A percentile compares a stretch with the other conserved stretches of the same genome.
Conservation (phyloP, 2,888 invertebrate genomes). For the Anoplius nigerrimus region DNA sequence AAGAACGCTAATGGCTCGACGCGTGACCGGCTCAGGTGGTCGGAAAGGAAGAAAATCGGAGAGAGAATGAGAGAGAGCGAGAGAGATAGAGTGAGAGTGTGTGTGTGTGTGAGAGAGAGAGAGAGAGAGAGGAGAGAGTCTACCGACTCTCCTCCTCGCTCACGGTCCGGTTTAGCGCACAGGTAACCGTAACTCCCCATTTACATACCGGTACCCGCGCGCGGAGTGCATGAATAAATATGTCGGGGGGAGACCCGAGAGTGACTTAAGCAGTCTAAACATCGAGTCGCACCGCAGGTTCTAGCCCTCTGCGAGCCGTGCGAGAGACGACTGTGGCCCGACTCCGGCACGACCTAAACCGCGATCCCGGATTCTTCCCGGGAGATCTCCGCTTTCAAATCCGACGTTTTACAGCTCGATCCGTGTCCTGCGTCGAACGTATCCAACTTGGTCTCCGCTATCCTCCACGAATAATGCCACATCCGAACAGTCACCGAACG, state of each 20-base stretch:
- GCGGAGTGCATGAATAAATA: conserved; percentile 58
- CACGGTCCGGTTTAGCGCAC: conserved; percentile 3
- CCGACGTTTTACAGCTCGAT: too few species aligned
- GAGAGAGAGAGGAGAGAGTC: too few species aligned
- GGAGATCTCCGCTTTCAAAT: too few species aligned
- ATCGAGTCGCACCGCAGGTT: conserved; percentile 39
- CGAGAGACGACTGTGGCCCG: conserved; percentile 1
- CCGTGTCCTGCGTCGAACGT: too few species aligned
- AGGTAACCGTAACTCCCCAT: conserved; percentile 58
- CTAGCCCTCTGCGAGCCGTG: conserved; percentile 5
- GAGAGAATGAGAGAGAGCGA: too few species aligned
- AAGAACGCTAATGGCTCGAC: conserved; percentile 52
- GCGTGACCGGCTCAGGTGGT: conserved; percentile 53
- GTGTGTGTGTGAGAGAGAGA: too few species aligned
- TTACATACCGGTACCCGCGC: conserved; percentile 60
- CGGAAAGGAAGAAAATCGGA: conserved; percentile 3
- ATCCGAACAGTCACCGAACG: too few species aligned
- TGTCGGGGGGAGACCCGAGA: conserved; percentile 41
- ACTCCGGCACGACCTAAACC: conserved; percentile 17
- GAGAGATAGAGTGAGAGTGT: too few species aligned
- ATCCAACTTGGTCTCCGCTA: too few species aligned
- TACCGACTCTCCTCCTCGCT: conserved; percentile 18
- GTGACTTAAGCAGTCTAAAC: conserved; percentile 62
- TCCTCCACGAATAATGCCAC: too few species aligned
- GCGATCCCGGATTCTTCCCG: conserved; percentile 24